Evolutionary conservation across 2,888 invertebrate species (phyloP), one percentile per base, ranked within the genome.

Genomic region (Leptura quadrifasciata): DNA sequence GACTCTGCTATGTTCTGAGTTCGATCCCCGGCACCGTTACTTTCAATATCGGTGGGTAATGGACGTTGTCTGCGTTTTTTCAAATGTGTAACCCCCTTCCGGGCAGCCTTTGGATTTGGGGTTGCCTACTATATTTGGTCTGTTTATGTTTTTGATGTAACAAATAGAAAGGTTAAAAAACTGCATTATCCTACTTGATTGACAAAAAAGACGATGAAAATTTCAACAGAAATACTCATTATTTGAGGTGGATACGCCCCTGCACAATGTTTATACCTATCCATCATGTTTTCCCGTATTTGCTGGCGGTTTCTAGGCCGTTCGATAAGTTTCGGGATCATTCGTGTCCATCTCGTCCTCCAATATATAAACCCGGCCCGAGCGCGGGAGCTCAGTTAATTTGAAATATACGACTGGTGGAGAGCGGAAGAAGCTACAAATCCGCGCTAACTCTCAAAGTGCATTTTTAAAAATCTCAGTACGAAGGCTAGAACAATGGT

Each of bases 401-500:
- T 69, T 35, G 35, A 69, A 69, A 20, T 57, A 57, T 0, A 2
- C 10, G n/a, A 47, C 47, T 47, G 6, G 47, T 27, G 10, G 21
- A 5, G 9, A 58, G 8, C 58, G 4, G n/a, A 0, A 8, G 0
- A 6, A 24, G 12, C 1, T 24, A 12, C 12, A n/a, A 58, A 58
- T n/a, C n/a, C n/a, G 58, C 21, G 21, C n/a, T 0, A 58, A 24
- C 4, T 24, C 24, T 2, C 27, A 47, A 47, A n/a, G 4, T 2
- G 6, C n/a, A 5, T 47, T 47, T 47, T 47, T 15, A 47, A 2
- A n/a, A 15, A 47, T n/a, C 15, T 2, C 15, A 4, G 47, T 47
- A 6, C 27, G 8, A 31, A 31, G 6, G n/a, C 4, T 47, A 15
- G 8, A 47, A 47, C 57, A 69, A 72, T 57, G 12, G 84, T 84